These are phyloP conservation scores for Ommatoiulus sabulosus DNA, from an alignment of 2,888 invertebrate species.

Conservation along the genomic window DNA sequence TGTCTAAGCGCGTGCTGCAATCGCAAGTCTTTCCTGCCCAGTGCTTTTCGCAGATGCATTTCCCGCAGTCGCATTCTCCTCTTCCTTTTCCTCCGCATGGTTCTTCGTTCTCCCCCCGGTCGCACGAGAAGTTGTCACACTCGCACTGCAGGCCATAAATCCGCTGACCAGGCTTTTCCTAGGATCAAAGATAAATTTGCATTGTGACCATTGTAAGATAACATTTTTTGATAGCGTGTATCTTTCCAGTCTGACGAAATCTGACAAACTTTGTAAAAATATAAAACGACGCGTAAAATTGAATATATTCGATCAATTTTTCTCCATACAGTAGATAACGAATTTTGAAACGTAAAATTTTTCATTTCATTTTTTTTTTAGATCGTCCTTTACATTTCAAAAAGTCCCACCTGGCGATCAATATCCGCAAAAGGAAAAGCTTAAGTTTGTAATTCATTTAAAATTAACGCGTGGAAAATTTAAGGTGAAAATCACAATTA, in stretches of 20 bases:
- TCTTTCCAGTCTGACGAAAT: neutral
- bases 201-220: neutral
- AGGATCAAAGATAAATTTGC: neutral
- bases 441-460: too few relatives aligned
- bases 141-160: slow-evolving; percentile 70
- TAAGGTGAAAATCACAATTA: too few relatives aligned
- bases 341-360: too few relatives aligned
- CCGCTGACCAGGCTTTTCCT: slow-evolving; percentile 61
- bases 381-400: too few relatives aligned
- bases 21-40: slow-evolving; percentile 72
- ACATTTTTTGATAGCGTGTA: neutral
- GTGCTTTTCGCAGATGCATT: slow-evolving; percentile 81
- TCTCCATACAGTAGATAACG: too few relatives aligned
- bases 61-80: slow-evolving; percentile 92
- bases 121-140: slow-evolving; percentile 72
- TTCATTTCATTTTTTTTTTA: too few relatives aligned
- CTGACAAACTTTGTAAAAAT: neutral
- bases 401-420: too few relatives aligned
- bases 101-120: slow-evolving; percentile 67
- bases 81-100: slow-evolving; percentile 69
- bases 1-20: slow-evolving; percentile 35
- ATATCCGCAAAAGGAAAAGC: too few relatives aligned
- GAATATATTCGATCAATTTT: too few relatives aligned
- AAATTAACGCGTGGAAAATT: too few relatives aligned
- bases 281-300: too few relatives aligned